Conservation (phyloP, 2,797 vertebrate species). For the Characodon lateralis region DNA sequence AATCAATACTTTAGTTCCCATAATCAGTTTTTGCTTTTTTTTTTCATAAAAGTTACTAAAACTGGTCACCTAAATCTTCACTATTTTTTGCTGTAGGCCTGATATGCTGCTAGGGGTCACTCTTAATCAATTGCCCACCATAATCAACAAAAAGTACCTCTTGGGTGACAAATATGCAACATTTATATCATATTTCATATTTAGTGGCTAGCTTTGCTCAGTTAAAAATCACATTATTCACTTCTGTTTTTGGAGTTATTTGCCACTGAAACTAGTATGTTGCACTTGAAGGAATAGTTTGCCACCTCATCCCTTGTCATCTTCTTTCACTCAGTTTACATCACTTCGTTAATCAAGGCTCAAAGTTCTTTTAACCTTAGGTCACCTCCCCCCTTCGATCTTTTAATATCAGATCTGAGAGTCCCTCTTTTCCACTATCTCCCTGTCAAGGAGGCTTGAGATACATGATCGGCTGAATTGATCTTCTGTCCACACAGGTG, state of each 20-base stretch:
- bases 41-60: neutral
- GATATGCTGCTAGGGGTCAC: neutral
- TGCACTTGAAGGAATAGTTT: slow-evolving; percentile 12
- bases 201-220: neutral
- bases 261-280: slow-evolving; percentile 15
- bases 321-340: slow-evolving; percentile 35
- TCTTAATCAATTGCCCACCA: slow-evolving; percentile 23
- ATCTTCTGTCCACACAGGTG: slow-evolving; percentile 65
- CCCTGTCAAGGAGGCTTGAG: slow-evolving; percentile 47
- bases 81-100: slow-evolving; percentile 9
- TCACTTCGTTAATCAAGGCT: slow-evolving; percentile 23
- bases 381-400: slow-evolving; percentile 31
- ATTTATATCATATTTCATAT: neutral
- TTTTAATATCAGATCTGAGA: slow-evolving; percentile 56
- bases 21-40: no score
- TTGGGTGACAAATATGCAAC: neutral
- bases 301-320: slow-evolving; percentile 21
- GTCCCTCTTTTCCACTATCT: slow-evolving; percentile 33
- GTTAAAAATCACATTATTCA: neutral
- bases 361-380: slow-evolving; percentile 36
- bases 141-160: slow-evolving; percentile 12
- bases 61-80: neutral
- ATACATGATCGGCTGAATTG: slow-evolving; percentile 66
- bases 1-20: no score
- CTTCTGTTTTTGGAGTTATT: slow-evolving; percentile 9